A percentile compares a stretch with the other conserved stretches of the same genome.
These are phyloP conservation scores for Anas acuta DNA, from an alignment of 2,797 vertebrate species.

Conservation along the genomic window DNA sequence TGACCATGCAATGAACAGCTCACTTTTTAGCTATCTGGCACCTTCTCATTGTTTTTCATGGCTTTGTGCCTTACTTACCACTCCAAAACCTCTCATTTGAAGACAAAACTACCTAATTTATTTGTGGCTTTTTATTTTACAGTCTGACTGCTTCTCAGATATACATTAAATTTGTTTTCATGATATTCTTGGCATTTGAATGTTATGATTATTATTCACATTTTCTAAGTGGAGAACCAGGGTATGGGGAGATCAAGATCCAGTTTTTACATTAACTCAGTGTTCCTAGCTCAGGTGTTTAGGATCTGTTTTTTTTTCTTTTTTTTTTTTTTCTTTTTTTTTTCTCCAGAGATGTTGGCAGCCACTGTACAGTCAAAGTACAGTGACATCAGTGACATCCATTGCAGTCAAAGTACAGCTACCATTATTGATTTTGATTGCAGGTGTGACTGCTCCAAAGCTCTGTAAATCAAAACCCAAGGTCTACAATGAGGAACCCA, in stretches of 20 bases:
- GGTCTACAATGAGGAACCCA: neutral
- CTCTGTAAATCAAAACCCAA: slow-evolving; percentile 29
- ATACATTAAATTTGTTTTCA: neutral
- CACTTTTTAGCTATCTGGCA: neutral
- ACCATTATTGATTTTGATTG: neutral
- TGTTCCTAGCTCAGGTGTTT: neutral
- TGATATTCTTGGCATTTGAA: neutral
- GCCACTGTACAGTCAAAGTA: neutral
- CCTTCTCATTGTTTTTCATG: slow-evolving; percentile 8
- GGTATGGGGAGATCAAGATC: neutral
- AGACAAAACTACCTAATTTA: slow-evolving; percentile 27
- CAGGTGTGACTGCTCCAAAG: slow-evolving; percentile 24
- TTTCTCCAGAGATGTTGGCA: neutral
- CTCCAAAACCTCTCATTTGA: neutral
- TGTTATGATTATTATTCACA: neutral
- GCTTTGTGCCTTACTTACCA: slow-evolving; percentile 21
- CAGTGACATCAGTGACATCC: neutral
- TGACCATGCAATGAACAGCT: neutral
- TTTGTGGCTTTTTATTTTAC: neutral
- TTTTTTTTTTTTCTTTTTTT: neutral
- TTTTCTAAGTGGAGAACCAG: neutral
- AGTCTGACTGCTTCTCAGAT: neutral
- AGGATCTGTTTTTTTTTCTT: neutral
- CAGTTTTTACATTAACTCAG: neutral
- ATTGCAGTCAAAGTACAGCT: neutral